Evolutionary conservation across 2,888 invertebrate genomes (phyloP).

Genomic region (Brassicogethes aeneus): DNA sequence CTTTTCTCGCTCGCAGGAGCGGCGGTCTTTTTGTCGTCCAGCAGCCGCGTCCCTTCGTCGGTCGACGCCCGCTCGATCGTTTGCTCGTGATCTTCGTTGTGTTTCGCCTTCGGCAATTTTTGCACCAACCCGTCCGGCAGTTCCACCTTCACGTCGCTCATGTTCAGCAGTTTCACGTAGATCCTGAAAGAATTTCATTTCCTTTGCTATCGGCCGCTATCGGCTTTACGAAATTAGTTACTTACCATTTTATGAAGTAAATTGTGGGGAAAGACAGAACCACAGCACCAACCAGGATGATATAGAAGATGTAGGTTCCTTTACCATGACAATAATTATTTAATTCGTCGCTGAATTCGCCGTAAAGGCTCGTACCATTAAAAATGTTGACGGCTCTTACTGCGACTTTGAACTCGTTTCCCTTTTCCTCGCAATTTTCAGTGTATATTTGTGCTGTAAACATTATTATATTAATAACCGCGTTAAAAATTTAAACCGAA

Average conservation of each 20-base stretch:
- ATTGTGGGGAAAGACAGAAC: slow-evolving; percentile 12
- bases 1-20: slow-evolving; percentile 50
- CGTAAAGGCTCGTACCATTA: slow-evolving; percentile 22
- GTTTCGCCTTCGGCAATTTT: slow-evolving; percentile 23
- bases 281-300: slow-evolving; percentile 13
- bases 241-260: slow-evolving; percentile 20
- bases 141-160: slow-evolving; percentile 59
- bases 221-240: slow-evolving; percentile 7
- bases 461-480: too few species aligned
- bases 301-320: slow-evolving; percentile 14
- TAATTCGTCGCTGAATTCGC: slow-evolving; percentile 34
- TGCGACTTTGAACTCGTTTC: slow-evolving; percentile 25
- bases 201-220: neutral
- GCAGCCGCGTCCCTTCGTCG: slow-evolving; percentile 32
- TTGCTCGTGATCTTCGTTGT: slow-evolving; percentile 3
- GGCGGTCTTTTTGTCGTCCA: slow-evolving; percentile 22
- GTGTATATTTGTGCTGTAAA: too few species aligned
- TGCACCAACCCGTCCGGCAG: slow-evolving; percentile 54
- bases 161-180: slow-evolving; percentile 50
- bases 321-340: slow-evolving; percentile 23
- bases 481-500: too few species aligned
- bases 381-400: slow-evolving; percentile 36
- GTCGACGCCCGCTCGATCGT: slow-evolving; percentile 28
- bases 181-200: slow-evolving; percentile 38
- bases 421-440: slow-evolving; percentile 24